Evolutionary conservation across 2,797 vertebrate species (phyloP), one percentile per base, ranked within the genome.

Genomic region (Hylomyscus alleni): DNA sequence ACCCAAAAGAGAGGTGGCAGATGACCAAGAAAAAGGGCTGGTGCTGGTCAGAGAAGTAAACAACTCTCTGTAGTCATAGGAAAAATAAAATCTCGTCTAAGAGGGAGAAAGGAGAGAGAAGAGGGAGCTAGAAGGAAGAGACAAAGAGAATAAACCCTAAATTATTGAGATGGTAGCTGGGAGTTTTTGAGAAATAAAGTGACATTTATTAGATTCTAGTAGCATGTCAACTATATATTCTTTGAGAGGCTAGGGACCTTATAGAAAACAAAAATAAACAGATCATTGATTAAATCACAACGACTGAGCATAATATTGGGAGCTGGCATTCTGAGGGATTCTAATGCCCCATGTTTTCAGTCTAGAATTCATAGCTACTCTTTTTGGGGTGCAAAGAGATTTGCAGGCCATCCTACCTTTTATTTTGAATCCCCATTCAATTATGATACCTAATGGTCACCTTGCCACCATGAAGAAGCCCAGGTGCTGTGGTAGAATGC

Each of bases 211-310:
- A 75, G 67, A 93, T 60, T 90, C 29, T 37, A 65, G n/a, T 86
- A 96, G 75, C 82, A 87, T 76, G 65, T 34, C 56, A 96, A 47
- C 50, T 56, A 75, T 60, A 72, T 83, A 50, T 95, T 83, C 67
- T 72, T 88, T 34, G 86, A 80, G 90, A 94, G 67, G 62, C 67
- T 82, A 44, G 58, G 94, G 83, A 93, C 58, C 12, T 87, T 73
- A 69, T 20, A 81, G 85, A 13, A 20, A 95, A 78, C 89, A 91
- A 89, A 95, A 93, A 87, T 50, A 93, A 95, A 86, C 50, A 89
- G 82, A 85, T 77, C 80, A 34, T 76, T 96, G 85, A 94, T 96
- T 85, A 80, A 94, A 75, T 69, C 84, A 72, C 37, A 83, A 72
- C 13, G 73, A 77, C 50, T 72, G 40, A 62, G 12, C 17, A 67